Evolutionary conservation across 1,140 invertebrate species (phyloP).

Genomic region (Phocides pigmalion): DNA sequence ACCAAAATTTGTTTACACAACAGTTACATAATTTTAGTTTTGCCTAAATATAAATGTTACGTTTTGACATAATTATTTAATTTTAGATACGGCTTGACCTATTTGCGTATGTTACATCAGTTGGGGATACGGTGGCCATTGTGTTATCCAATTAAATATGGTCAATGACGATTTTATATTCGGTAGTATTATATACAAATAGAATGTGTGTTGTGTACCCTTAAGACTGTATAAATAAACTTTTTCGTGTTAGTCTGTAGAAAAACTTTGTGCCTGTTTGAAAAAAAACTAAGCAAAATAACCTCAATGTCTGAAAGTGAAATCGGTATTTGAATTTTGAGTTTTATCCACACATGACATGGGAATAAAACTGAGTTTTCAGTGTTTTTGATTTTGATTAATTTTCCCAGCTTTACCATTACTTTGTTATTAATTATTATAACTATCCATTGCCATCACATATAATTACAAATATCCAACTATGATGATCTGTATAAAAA

Average conservation of each 20-base stretch:
- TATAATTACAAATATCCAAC: too few relatives aligned
- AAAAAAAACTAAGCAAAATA: conserved; percentile 7
- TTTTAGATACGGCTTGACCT: conserved; percentile 68
- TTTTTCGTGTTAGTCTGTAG: neutral
- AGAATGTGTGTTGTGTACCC: neutral
- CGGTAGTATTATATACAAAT: conserved; percentile 44
- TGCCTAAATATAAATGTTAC: conserved; percentile 56
- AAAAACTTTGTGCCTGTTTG: too few relatives aligned
- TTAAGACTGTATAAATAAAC: neutral
- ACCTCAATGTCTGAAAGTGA: neutral
- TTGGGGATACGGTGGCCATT: conserved; percentile 26
- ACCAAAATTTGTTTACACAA: conserved; percentile 36
- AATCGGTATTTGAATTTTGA: too few relatives aligned
- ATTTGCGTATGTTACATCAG: conserved; percentile 46
- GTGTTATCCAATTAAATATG: conserved; percentile 37
- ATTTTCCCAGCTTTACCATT: too few relatives aligned
- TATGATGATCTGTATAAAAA: too few relatives aligned
- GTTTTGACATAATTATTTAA: conserved; percentile 68
- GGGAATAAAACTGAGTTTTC: conserved; percentile 9
- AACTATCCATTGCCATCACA: too few relatives aligned
- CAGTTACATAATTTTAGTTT: conserved; percentile 74
- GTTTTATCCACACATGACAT: conserved; percentile 11
- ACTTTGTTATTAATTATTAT: too few relatives aligned
- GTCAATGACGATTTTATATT: conserved; percentile 47
- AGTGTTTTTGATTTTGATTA: conserved; percentile 18